Percentiles rank a stretch among this genome's conserved stretches.
Evolutionary conservation across 2,797 vertebrate species (phyloP).

Genomic region (Champsocephalus esox): DNA sequence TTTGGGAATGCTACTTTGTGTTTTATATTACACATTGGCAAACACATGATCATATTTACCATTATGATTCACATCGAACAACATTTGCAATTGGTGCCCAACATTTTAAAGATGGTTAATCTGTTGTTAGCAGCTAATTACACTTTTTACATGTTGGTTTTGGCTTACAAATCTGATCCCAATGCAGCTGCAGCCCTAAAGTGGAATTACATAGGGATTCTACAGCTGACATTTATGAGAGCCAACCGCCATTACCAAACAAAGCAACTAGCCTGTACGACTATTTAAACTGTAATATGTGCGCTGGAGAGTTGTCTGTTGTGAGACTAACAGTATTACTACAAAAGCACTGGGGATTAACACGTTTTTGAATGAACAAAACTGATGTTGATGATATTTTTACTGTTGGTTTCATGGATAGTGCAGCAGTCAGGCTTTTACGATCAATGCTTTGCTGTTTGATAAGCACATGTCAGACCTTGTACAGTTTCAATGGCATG

Average conservation of each 20-base stretch:
- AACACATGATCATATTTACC: constrained; percentile 1
- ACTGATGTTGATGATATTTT: not conserved
- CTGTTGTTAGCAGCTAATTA: not conserved
- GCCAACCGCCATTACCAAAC: no score
- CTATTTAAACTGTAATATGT: not conserved
- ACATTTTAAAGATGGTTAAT: not conserved
- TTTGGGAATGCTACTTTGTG: not conserved
- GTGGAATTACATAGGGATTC: no score
- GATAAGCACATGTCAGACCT: constrained; percentile 9
- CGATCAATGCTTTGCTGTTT: constrained; percentile 31
- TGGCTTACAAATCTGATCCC: no score
- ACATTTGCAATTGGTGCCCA: not conserved
- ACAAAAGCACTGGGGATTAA: not conserved
- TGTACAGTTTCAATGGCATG: constrained; percentile 6
- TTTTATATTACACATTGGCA: not conserved
- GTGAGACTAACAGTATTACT: not conserved
- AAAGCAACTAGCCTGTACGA: not conserved
- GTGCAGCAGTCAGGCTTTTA: constrained; percentile 10
- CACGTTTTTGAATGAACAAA: not conserved
- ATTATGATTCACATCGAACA: not conserved
- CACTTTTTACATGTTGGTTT: no score
- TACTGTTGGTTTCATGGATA: constrained; percentile 17
- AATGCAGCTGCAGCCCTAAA: no score
- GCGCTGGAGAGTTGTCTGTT: not conserved
- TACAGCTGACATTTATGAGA: no score